These are phyloP conservation scores for Rattus rattus DNA, from an alignment of 2,113 vertebrate species.

Conservation along the genomic window DNA sequence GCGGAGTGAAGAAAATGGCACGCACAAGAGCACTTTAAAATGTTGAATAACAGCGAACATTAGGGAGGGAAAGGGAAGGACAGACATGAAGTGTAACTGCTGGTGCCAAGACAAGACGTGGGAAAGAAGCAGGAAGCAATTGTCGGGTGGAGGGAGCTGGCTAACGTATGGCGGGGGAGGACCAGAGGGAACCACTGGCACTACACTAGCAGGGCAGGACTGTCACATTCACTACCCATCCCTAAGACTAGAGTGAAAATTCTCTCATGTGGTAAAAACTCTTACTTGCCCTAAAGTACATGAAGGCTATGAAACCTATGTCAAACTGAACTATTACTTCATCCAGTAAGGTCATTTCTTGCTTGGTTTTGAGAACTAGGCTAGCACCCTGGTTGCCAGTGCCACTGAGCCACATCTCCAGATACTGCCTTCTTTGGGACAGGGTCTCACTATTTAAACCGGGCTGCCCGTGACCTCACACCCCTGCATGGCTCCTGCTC, in stretches of 20 bases:
- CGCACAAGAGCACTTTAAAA: not conserved
- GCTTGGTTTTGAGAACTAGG: constrained; percentile 20
- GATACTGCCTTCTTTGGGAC: not conserved
- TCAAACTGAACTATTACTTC: not conserved
- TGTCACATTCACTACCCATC: not conserved
- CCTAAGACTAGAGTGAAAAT: not conserved
- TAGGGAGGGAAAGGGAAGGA: not conserved
- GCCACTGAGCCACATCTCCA: not conserved
- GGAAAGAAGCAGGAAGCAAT: not conserved
- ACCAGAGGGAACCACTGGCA: not conserved
- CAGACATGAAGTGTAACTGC: not conserved
- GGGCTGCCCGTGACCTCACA: not conserved
- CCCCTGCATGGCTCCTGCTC: too few relatives aligned
- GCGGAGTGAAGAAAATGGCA: constrained; percentile 2
- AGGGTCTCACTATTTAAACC: not conserved
- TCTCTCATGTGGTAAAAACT: not conserved
- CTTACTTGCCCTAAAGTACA: constrained; percentile 26
- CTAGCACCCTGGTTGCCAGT: not conserved
- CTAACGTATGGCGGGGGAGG: not conserved
- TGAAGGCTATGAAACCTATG: not conserved
- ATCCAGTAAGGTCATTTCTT: constrained; percentile 1
- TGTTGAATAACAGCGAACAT: not conserved
- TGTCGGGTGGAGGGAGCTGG: not conserved
- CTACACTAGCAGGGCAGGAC: not conserved
- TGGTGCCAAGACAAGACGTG: not conserved